A percentile compares a stretch with the other conserved stretches of the same genome.
These are phyloP conservation scores for Chrysocyon brachyurus DNA, from an alignment of 2,797 vertebrate species.

Conservation along the genomic window DNA sequence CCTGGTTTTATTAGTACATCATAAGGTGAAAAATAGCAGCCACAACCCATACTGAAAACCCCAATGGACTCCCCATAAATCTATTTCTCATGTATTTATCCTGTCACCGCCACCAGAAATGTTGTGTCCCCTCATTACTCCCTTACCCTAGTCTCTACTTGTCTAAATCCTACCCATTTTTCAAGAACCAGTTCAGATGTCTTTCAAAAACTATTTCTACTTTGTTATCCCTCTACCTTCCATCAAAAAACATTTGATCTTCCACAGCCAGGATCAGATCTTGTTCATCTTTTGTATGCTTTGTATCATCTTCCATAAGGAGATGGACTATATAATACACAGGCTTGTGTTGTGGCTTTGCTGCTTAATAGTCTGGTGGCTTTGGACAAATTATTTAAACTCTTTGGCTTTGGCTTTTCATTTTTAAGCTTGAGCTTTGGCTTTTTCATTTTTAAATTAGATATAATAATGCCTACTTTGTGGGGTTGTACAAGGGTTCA, in stretches of 20 bases:
- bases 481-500: neutral
- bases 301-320: neutral
- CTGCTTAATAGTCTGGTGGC: constrained; percentile 23
- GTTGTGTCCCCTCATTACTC: constrained; percentile 65
- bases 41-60: constrained; percentile 80
- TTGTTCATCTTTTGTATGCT: constrained; percentile 53
- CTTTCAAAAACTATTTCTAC: constrained; percentile 58
- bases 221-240: constrained; percentile 51
- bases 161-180: constrained; percentile 58
- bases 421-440: constrained; percentile 56
- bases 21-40: constrained; percentile 85
- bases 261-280: neutral
- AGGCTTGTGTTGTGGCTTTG: constrained; percentile 53
- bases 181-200: constrained; percentile 64
- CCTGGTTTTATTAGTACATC: constrained; percentile 84
- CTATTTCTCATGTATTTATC: constrained; percentile 81
- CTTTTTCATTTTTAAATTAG: constrained; percentile 65
- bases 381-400: constrained; percentile 47
- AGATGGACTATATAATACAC: neutral
- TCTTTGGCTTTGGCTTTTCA: constrained; percentile 56
- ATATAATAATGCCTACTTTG: constrained; percentile 20
- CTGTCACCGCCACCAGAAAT: constrained; percentile 76
- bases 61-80: constrained; percentile 79
- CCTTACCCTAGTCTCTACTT: constrained; percentile 56
- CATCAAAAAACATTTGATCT: constrained; percentile 22